phyloP scores from a whole-genome alignment of 1,140 invertebrate species.

The Chrysopa pallens region DNA sequence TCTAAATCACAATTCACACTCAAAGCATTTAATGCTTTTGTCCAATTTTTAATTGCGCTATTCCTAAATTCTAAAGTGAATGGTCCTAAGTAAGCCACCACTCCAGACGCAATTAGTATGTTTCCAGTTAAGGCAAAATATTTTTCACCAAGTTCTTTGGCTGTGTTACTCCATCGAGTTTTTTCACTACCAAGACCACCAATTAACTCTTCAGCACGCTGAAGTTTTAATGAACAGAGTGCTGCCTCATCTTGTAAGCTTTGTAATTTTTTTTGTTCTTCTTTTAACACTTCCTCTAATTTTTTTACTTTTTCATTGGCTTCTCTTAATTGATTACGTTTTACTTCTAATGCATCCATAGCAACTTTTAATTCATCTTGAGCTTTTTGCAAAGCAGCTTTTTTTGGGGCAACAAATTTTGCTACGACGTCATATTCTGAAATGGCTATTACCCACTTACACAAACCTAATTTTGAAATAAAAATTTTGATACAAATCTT shows the following conservation, averaged over 20 bases:
- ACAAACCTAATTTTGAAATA: conserved; percentile 34
- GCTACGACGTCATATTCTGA: conserved; percentile 87
- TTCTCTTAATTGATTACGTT: conserved; percentile 58
- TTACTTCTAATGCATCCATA: conserved; percentile 48
- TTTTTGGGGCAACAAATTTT: conserved; percentile 73
- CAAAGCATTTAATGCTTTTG: conserved; percentile 37
- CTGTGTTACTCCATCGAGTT: conserved; percentile 61
- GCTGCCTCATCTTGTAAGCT: conserved; percentile 65
- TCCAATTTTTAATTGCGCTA: conserved; percentile 55
- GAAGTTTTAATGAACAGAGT: conserved; percentile 73
- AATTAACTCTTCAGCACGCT: conserved; percentile 84
- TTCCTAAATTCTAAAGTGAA: conserved; percentile 67
- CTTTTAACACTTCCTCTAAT: conserved; percentile 47
- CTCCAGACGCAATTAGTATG: conserved; percentile 68
- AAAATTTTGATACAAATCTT: too few species aligned
- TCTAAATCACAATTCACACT: conserved; percentile 54
- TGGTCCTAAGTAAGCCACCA: conserved; percentile 81
- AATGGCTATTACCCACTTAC: conserved; percentile 83
- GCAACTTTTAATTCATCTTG: conserved; percentile 39
- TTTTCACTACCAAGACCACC: conserved; percentile 71
- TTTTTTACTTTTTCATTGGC: conserved; percentile 41
- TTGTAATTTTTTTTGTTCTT: conserved; percentile 32
- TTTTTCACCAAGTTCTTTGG: conserved; percentile 49
- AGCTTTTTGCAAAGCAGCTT: conserved; percentile 55
- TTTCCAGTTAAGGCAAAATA: conserved; percentile 43